Conservation (phyloP, 1,140 invertebrate species). For the Drusus annulatus region DNA sequence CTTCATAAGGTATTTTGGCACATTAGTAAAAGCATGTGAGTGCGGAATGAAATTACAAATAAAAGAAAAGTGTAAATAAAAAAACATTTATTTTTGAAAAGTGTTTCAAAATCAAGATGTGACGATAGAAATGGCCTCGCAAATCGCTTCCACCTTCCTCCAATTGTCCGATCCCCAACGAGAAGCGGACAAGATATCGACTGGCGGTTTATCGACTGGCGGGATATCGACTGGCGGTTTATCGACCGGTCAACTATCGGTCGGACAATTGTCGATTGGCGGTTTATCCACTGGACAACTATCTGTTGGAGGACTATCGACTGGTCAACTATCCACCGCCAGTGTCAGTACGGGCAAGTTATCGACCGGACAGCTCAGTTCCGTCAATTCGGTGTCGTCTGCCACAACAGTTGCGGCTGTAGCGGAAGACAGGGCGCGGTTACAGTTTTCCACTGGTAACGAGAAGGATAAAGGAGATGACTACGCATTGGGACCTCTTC, state of each 20-base stretch:
- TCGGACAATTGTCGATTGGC: constrained; percentile 3
- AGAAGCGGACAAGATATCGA: constrained; percentile 55
- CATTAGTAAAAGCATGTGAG: background rate
- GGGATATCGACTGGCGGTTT: constrained; percentile 35
- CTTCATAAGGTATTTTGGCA: background rate
- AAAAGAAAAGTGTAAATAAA: background rate
- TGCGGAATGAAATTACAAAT: background rate
- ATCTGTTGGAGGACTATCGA: too few relatives aligned
- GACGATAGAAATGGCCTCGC: constrained; percentile 39
- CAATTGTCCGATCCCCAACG: constrained; percentile 52
- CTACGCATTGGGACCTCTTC: constrained; percentile 85
- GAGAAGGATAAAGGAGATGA: constrained; percentile 65
- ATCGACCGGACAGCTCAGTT: constrained; percentile 45
- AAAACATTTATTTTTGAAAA: constrained; percentile 4
- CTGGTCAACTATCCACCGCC: background rate
- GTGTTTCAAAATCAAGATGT: constrained; percentile 40
- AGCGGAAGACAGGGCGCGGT: constrained; percentile 41
- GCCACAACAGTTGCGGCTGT: constrained; percentile 54
- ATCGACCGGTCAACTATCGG: constrained; percentile 41
- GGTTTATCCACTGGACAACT: constrained; percentile 46
- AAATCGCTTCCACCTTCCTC: constrained; percentile 34
- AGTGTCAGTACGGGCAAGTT: constrained; percentile 33
- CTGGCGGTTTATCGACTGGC: constrained; percentile 44
- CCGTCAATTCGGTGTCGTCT: constrained; percentile 52
- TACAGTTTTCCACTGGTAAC: constrained; percentile 14